Percentiles rank a stretch among this genome's conserved stretches.
These are phyloP conservation scores for Hirundo rustica DNA, from an alignment of 2,797 vertebrate genomes.

Conservation along the genomic window DNA sequence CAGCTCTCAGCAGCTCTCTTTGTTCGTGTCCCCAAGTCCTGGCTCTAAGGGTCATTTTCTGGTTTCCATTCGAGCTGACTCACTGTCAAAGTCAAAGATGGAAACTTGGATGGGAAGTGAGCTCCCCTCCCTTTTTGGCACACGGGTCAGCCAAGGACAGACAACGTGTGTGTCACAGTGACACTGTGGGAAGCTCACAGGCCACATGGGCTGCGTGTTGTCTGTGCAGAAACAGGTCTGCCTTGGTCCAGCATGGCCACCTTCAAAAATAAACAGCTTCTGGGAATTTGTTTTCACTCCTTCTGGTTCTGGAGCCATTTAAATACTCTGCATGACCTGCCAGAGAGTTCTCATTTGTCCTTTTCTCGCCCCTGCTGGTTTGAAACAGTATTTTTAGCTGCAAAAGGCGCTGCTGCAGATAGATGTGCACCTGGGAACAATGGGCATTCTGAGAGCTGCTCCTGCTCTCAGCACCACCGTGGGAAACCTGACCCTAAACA, in stretches of 20 bases:
- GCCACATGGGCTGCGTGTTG: fast-evolving
- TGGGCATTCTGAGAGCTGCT: neutral
- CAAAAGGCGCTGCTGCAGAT: neutral
- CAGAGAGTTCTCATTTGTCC: neutral
- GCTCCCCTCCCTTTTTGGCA: neutral
- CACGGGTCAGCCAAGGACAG: neutral
- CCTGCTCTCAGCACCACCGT: neutral
- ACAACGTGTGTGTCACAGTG: fast-evolving
- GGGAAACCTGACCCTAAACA: neutral
- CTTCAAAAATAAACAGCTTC: neutral
- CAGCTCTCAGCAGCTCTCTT: neutral
- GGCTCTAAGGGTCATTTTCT: fast-evolving
- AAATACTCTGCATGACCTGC: neutral
- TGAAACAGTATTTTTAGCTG: neutral
- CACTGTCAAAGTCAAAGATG: neutral
- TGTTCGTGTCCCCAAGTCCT: neutral
- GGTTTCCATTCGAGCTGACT: neutral
- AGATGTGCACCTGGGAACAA: neutral
- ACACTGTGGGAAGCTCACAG: neutral
- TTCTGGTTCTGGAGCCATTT: neutral
- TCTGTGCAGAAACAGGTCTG: neutral
- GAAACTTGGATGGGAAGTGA: neutral
- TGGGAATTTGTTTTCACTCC: neutral
- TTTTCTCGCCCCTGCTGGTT: neutral
- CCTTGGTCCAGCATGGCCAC: neutral